These are phyloP conservation scores for Ornithoptera priamus DNA, from an alignment of 2,888 invertebrate species.

Conservation along the genomic window DNA sequence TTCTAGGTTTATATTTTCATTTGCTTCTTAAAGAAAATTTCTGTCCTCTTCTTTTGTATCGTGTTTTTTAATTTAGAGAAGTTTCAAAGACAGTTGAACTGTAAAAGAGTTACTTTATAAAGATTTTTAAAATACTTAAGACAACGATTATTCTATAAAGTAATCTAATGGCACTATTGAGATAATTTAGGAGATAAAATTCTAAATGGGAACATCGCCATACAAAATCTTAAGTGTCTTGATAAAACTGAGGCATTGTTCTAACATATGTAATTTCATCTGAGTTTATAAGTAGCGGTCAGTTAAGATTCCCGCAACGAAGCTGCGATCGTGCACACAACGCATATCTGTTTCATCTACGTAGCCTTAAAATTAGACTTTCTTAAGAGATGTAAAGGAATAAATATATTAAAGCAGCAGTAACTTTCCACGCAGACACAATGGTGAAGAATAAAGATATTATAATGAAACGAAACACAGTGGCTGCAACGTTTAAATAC, in stretches of 20 bases:
- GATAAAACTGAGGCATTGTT: not conserved
- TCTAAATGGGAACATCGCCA: conserved; percentile 1
- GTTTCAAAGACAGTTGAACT: no score
- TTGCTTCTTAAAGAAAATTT: no score
- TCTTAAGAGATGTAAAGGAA: conserved; percentile 15
- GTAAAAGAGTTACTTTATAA: no score
- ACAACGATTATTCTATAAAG: not conserved
- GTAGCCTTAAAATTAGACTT: conserved; percentile 2
- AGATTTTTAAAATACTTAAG: not conserved
- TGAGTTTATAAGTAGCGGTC: conserved; percentile 18
- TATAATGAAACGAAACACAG: conserved; percentile 63
- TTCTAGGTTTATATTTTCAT: no score
- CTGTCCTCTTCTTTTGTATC: no score
- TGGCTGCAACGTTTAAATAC: conserved; percentile 65
- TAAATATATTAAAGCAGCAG: conserved; percentile 6
- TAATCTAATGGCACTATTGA: not conserved
- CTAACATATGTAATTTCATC: conserved; percentile 23
- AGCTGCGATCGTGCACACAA: conserved; percentile 1
- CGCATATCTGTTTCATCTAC: conserved; percentile 12
- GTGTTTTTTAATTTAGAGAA: no score
- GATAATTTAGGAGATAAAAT: not conserved
- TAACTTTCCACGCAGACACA: conserved; percentile 28
- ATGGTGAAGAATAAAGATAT: conserved; percentile 43
- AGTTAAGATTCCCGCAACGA: conserved; percentile 15
- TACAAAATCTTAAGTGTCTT: conserved; percentile 14